Conservation (phyloP, 2,888 invertebrate species). For the Thalpophila matura region DNA sequence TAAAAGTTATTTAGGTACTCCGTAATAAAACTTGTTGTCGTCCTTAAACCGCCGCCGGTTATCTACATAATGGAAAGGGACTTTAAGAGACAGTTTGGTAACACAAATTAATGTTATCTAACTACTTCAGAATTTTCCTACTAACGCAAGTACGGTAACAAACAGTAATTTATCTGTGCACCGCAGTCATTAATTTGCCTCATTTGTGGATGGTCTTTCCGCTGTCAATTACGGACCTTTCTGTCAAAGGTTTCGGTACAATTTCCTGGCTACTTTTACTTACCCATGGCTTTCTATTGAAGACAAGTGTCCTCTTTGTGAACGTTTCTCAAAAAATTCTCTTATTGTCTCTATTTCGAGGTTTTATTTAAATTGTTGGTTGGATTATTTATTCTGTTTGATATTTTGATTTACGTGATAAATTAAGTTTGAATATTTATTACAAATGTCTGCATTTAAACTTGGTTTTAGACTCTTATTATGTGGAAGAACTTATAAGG, state of each 20-base stretch:
- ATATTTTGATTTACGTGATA: neutral
- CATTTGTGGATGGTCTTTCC: slow-evolving; percentile 43
- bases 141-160: slow-evolving; percentile 4
- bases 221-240: slow-evolving; percentile 40
- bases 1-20: neutral
- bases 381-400: neutral
- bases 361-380: slow-evolving; percentile 28
- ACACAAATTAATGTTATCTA: slow-evolving; percentile 5
- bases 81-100: neutral
- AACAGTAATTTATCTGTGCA: slow-evolving; percentile 50
- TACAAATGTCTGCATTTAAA: neutral
- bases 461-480: neutral
- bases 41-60: slow-evolving; percentile 25
- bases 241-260: slow-evolving; percentile 14
- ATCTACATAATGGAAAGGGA: slow-evolving; percentile 10
- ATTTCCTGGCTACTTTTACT: slow-evolving; percentile 34
- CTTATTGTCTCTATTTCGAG: slow-evolving; percentile 10
- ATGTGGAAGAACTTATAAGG: neutral
- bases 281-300: slow-evolving; percentile 11
- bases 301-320: slow-evolving; percentile 17
- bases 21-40: slow-evolving; percentile 6
- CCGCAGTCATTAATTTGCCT: slow-evolving; percentile 55
- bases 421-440: neutral
- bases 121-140: slow-evolving; percentile 1
- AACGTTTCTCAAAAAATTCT: slow-evolving; percentile 9